A percentile compares a stretch with the other conserved stretches of the same genome.
Evolutionary conservation across 2,113 vertebrate genomes (phyloP).

Genomic region (Petaurus breviceps): DNA sequence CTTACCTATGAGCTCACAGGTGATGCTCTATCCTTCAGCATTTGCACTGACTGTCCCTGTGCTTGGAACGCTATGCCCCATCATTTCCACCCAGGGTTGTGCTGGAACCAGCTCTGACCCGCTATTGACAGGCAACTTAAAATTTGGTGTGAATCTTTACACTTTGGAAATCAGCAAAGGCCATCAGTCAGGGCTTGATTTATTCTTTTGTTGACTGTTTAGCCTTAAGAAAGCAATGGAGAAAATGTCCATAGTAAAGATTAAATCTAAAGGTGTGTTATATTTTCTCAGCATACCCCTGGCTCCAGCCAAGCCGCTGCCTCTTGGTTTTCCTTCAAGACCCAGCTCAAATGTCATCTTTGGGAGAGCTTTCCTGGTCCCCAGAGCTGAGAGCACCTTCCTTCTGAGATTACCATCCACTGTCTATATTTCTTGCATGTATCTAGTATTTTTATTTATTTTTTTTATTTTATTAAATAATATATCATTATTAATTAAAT

Average conservation of each 20-base stretch:
- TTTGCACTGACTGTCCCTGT: background rate
- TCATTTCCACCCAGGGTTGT: background rate
- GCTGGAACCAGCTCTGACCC: background rate
- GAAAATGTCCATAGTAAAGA: background rate
- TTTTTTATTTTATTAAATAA: too few species aligned
- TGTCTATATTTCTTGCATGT: background rate
- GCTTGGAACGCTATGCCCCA: background rate
- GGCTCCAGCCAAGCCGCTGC: too few species aligned
- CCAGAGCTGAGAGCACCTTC: background rate
- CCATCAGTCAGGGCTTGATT: background rate
- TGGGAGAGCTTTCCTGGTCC: background rate
- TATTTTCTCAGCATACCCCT: background rate
- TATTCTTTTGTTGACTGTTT: background rate
- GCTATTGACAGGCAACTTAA: background rate
- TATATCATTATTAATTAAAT: too few species aligned
- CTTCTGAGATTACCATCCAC: background rate
- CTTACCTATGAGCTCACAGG: background rate
- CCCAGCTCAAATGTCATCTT: background rate
- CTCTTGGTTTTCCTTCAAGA: background rate
- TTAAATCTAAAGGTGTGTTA: background rate
- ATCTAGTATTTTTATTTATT: background rate
- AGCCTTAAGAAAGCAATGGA: background rate
- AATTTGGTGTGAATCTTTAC: background rate
- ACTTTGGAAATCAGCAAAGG: background rate
- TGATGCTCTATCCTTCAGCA: background rate